Conservation (phyloP, 2,888 invertebrate species). For the Digitonthophagus gazella region DNA sequence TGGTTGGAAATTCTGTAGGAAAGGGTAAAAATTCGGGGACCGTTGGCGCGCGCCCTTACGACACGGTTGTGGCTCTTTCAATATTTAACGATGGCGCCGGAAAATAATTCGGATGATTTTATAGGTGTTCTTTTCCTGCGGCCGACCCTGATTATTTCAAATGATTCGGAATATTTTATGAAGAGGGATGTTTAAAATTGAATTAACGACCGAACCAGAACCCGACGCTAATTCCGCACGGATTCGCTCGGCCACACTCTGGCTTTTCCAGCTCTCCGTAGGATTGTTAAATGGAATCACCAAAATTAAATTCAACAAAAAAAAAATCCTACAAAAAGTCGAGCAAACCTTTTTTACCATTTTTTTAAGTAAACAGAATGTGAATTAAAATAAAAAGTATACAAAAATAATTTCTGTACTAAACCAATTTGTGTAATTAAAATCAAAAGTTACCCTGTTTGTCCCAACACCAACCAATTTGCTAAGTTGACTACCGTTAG, state of each 20-base stretch:
- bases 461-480: constrained; percentile 16
- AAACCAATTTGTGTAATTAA: background rate
- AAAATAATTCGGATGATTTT: constrained; percentile 17
- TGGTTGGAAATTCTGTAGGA: constrained; percentile 2
- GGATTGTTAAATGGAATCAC: background rate
- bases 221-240: constrained; percentile 15
- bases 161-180: constrained; percentile 17
- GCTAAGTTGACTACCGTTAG: constrained; percentile 13
- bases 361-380: too few relatives aligned
- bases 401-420: too few relatives aligned
- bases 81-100: constrained; percentile 16
- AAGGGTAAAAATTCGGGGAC: constrained; percentile 2
- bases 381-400: too few relatives aligned
- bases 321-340: background rate
- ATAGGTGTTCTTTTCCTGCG: constrained; percentile 16
- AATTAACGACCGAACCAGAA: constrained; percentile 12
- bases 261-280: background rate
- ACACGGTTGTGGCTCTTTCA: constrained; percentile 4
- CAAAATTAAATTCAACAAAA: background rate
- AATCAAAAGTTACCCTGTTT: constrained; percentile 9
- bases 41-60: background rate
- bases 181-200: constrained; percentile 18
- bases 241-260: constrained; percentile 1
- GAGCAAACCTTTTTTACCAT: too few relatives aligned
- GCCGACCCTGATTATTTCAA: constrained; percentile 15